Percentiles rank a stretch among this genome's conserved stretches.
Evolutionary conservation across 1,140 invertebrate genomes (phyloP).

Genomic region (Leptopilina boulardi): DNA sequence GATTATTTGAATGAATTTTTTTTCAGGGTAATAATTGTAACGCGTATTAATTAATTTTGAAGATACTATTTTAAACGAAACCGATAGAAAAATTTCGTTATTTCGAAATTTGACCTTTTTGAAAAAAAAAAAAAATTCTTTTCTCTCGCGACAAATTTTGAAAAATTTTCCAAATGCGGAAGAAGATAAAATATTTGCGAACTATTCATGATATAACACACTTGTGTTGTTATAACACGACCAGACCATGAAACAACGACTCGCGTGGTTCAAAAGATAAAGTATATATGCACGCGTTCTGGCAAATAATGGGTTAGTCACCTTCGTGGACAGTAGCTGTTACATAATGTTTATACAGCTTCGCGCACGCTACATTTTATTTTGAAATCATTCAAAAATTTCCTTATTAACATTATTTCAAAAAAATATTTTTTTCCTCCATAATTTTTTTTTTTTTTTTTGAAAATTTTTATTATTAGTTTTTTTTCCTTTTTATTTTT

Average conservation of each 20-base stretch:
- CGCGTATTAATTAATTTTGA: too few species aligned
- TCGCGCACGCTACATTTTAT: background rate
- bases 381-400: background rate
- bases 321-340: background rate
- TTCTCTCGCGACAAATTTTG: conserved; percentile 16
- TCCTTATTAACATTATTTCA: too few species aligned
- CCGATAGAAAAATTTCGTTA: too few species aligned
- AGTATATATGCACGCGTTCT: background rate
- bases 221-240: background rate
- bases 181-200: conserved; percentile 40
- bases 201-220: conserved; percentile 17
- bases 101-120: too few species aligned
- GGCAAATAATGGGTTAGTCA: background rate
- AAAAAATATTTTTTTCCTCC: background rate
- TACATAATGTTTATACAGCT: background rate
- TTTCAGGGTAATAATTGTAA: too few species aligned
- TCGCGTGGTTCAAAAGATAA: conserved; percentile 27
- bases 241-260: conserved; percentile 38
- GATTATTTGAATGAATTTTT: too few species aligned
- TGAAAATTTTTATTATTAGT: background rate
- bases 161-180: conserved; percentile 27
- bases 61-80: too few species aligned
- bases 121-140: too few species aligned
- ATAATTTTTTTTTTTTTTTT: background rate
- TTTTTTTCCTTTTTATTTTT: background rate